phyloP scores from a whole-genome alignment of 2,888 invertebrate species.

The Quadroppia sp. region DNA sequence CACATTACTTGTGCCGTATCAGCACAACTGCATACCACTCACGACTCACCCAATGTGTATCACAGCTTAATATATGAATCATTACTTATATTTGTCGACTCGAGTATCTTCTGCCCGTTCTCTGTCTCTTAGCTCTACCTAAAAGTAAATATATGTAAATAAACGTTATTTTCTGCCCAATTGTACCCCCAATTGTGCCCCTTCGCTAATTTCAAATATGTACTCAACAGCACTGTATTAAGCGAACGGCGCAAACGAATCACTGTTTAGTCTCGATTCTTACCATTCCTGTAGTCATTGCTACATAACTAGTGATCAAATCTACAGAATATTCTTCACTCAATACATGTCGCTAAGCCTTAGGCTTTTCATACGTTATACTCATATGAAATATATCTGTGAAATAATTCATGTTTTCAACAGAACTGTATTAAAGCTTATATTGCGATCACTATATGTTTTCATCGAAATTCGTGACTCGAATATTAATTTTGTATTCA shows the following conservation, averaged over 20 bases:
- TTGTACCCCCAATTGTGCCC: neutral
- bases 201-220: slow-evolving; percentile 32
- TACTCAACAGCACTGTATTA: slow-evolving; percentile 16
- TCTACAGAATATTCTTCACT: slow-evolving; percentile 20
- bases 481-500: slow-evolving; percentile 8
- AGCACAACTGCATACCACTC: slow-evolving; percentile 11
- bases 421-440: slow-evolving; percentile 21
- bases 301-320: neutral
- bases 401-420: slow-evolving; percentile 10
- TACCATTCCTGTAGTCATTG: slow-evolving; percentile 13
- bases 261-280: neutral
- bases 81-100: slow-evolving; percentile 31
- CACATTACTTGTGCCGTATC: slow-evolving; percentile 14
- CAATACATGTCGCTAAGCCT: neutral
- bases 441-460: slow-evolving; percentile 17
- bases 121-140: neutral
- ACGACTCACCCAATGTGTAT: neutral
- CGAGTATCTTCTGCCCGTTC: neutral
- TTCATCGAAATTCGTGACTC: neutral
- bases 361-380: neutral
- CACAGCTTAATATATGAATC: slow-evolving; percentile 24
- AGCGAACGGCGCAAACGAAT: slow-evolving; percentile 8
- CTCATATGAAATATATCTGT: neutral
- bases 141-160: slow-evolving; percentile 35
- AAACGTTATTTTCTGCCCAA: slow-evolving; percentile 16